Conservation (phyloP, 2,113 vertebrate species). For the Pelobates fuscus region DNA sequence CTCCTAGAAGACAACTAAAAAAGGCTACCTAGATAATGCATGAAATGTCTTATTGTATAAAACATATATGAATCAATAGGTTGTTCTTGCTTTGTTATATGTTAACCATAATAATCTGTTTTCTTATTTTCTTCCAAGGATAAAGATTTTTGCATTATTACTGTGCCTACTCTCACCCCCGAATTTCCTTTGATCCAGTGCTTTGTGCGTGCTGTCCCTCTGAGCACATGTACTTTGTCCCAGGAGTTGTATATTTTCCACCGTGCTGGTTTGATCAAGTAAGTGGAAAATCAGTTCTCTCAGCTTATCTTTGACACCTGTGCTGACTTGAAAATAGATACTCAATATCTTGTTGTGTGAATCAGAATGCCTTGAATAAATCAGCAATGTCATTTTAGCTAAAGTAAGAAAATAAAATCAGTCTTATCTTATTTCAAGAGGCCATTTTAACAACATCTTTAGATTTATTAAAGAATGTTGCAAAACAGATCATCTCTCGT, state of each 20-base stretch:
- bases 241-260: slow-evolving; percentile 83
- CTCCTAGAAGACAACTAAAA: too few species aligned
- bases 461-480: background rate
- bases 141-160: slow-evolving; percentile 79
- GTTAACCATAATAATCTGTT: background rate
- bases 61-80: too few species aligned
- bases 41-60: too few species aligned
- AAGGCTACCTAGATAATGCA: too few species aligned
- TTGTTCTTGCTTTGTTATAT: too few species aligned
- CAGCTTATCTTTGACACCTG: slow-evolving; percentile 29
- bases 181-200: slow-evolving; percentile 78
- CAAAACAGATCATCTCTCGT: too few species aligned
- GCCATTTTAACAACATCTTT: background rate
- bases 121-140: slow-evolving; percentile 65
- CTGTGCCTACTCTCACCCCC: slow-evolving; percentile 67
- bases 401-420: background rate
- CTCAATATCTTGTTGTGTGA: slow-evolving; percentile 26
- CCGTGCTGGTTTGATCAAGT: slow-evolving; percentile 77
- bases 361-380: background rate
- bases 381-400: background rate
- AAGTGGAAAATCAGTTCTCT: slow-evolving; percentile 50
- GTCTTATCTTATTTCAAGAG: background rate
- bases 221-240: slow-evolving; percentile 53
- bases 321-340: background rate
- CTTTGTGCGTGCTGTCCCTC: slow-evolving; percentile 72